phyloP scores from a whole-genome alignment of 2,797 vertebrate genomes.

The Poeciliopsis infans region DNA sequence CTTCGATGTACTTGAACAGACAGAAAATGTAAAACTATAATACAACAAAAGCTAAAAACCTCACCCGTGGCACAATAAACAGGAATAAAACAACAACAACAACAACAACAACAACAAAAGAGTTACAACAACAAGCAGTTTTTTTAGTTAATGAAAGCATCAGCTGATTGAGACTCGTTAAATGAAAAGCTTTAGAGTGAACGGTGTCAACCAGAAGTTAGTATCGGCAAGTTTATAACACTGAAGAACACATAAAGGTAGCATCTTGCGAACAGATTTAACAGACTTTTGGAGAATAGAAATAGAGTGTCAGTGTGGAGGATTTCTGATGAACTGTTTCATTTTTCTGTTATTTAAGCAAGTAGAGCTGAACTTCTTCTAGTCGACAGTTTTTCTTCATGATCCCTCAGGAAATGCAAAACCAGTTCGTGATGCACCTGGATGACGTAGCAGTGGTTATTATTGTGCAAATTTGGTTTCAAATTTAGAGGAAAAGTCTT shows the following conservation, averaged over 20 bases:
- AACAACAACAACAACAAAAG: not conserved
- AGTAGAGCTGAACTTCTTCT: conserved; percentile 23
- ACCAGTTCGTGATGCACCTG: not conserved
- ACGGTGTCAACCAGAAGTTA: conserved; percentile 62
- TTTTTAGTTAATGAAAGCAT: conserved; percentile 58
- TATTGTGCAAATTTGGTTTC: conserved; percentile 15
- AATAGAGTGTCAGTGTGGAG: conserved; percentile 8
- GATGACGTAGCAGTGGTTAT: conserved; percentile 2
- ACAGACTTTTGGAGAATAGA: conserved; percentile 42
- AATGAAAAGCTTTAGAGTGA: conserved; percentile 52
- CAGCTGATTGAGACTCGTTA: conserved; percentile 56
- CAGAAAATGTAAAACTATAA: conserved; percentile 43
- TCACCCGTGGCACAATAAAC: conserved; percentile 26
- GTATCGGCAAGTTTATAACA: conserved; percentile 60
- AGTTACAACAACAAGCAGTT: conserved; percentile 42
- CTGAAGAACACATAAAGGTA: conserved; percentile 43
- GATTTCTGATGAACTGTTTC: conserved; percentile 30
- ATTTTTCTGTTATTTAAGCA: conserved; percentile 25
- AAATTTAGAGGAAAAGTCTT: conserved; percentile 22
- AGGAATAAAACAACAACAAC: conserved; percentile 34
- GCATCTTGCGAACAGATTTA: conserved; percentile 32
- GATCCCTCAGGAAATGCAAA: conserved; percentile 29
- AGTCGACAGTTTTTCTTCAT: conserved; percentile 32
- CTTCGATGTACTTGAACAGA: conserved; percentile 28
- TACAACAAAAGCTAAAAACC: conserved; percentile 22